Percentiles rank a stretch among this genome's conserved stretches.
phyloP scores from a whole-genome alignment of 2,888 invertebrate genomes.

The Drosophila ustulata region DNA sequence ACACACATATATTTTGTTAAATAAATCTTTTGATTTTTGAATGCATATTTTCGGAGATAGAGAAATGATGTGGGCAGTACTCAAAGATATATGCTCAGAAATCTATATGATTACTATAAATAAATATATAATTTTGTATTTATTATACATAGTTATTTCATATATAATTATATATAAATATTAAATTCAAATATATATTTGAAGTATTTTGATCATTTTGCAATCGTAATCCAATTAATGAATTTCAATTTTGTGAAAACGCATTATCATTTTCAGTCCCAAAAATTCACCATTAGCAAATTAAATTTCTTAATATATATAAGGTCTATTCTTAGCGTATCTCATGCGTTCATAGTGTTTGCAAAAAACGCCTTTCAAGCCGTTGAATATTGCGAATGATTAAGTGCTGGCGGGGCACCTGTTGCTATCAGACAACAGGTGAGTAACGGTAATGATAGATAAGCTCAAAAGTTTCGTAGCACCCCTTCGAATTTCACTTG shows the following conservation, averaged over 20 bases:
- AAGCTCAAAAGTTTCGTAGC: conserved; percentile 49
- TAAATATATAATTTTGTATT: too few species aligned
- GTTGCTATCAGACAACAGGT: conserved; percentile 67
- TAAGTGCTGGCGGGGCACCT: conserved; percentile 63
- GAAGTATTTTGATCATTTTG: not conserved
- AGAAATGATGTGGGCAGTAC: too few species aligned
- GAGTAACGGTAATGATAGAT: conserved; percentile 68
- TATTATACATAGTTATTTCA: too few species aligned
- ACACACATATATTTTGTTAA: too few species aligned
- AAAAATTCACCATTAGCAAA: not conserved
- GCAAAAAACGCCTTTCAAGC: not conserved
- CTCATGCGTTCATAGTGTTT: not conserved
- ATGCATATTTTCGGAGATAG: too few species aligned
- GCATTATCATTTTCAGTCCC: too few species aligned
- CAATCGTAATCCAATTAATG: not conserved
- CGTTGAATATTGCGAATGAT: conserved; percentile 70
- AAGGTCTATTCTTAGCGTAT: conserved; percentile 28
- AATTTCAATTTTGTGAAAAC: not conserved
- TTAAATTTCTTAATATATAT: too few species aligned
- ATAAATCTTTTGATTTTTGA: too few species aligned
- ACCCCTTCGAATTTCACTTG: conserved; percentile 25
- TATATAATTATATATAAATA: too few species aligned
- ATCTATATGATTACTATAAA: too few species aligned
- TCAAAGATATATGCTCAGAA: too few species aligned
- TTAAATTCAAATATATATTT: too few species aligned